Base-by-base conservation (phyloP, 2,888 invertebrate genomes). In the Harpagoxenus sublaevis region DNA sequence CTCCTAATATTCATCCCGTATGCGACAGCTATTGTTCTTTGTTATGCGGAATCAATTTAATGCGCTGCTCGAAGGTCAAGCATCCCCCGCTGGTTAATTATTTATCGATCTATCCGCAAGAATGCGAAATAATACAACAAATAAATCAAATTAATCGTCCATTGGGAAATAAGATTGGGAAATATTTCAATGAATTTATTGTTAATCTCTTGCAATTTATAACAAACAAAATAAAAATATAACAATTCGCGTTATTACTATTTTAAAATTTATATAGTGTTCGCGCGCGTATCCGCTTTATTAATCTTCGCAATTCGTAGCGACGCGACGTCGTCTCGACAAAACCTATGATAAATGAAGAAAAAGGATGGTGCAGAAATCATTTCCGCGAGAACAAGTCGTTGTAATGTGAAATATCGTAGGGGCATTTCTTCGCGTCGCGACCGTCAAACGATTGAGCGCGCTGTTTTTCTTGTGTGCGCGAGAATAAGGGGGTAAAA, bases 401-500 rank as follows among this genome's bases (percentile, higher is more conserved):
- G 31, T 48, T 48, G 18, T 70, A 87, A 83, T 79, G 60, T 77
- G 53, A 83, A 83, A 85, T 85, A 82, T 81, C 71, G 48, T 15
- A 66, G 31, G 48, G 31, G 35, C 31, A 48, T 81, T 60, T 51
- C 74, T 65, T 63, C 48, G 55, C 62, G 42, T 81, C 73, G 45
- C 83, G 55, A 74, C 65, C 6, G 82, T 68, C 84, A 79, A 74
- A 74, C 63, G 66, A 71, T 84, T 55, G 62, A 45, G 63, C 51
- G 60, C 35, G 48, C 62, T 51, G 79, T 77, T 60, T 31, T 87
- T 87, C 82, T 83, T 84, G 83, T 84, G 83, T 57, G 68, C 70
- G 45, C 74, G 84, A 79, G 83, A 89, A 92, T 91, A 91, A 91
- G 90, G 78, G 89, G 84, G 85, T 87, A 88, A 92, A 92, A 93